Evolutionary conservation across 2,888 invertebrate species (phyloP), one percentile per base, ranked within the genome.

Genomic region (Drosophila algonquin): DNA sequence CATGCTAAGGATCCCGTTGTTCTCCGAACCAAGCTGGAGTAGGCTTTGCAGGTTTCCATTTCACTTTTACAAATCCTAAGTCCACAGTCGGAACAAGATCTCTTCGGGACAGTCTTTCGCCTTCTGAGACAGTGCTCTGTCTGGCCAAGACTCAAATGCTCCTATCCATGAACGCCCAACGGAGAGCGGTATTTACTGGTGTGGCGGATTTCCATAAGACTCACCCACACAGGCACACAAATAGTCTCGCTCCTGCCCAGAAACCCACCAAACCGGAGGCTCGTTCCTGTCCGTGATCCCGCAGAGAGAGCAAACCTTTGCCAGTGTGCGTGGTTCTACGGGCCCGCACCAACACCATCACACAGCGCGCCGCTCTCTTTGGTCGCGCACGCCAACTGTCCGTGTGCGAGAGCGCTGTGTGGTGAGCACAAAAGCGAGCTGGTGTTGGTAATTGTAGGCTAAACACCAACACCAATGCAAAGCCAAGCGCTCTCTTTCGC

Each of bases 301-400:
- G 60, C 58, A 73, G 50, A 64, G 64, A 45, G n/a, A 3, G 2
- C 1, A 12, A 44, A 21, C 9, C 40, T 52, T 8, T 12, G 30
- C 3, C 7, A 53, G 68, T 79, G 9, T 77, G 46, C 12, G 70
- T 45, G 27, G 35, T 58, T 16, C 7, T 16, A 14, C 14, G 16
- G 18, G 14, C 9, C 14, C 32, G 60, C 46, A 80, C 80, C 1
- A 56, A 81, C 27, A 80, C 80, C 35, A 55, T 3, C 14, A 59
- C 6, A 63, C 10, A 3, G 1, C 30, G 40, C 59, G 7, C 1
- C 27, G 80, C 78, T 80, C 81, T 81, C 81, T 79, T 47, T 27
- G 47, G 30, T 24, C n/a, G 47, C 45, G 16, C 46, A 8, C 18
- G 48, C 12, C 53, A 45, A n/a, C 52, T 9, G 52, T 18, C 44